phyloP scores from a whole-genome alignment of 2,113 vertebrate genomes.

The Lamprologus tigripictilis region DNA sequence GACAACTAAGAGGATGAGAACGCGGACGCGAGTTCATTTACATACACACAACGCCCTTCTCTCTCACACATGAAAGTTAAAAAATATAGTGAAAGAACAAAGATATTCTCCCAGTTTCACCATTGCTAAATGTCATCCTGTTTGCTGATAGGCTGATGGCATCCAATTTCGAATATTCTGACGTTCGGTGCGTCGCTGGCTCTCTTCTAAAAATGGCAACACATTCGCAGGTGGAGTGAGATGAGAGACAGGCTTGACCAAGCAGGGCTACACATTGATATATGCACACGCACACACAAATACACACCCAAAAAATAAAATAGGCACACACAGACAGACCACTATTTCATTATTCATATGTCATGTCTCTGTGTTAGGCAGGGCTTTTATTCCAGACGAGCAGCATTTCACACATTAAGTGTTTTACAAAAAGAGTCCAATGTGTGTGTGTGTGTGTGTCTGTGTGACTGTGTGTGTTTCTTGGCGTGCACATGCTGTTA shows the following conservation, averaged over 20 bases:
- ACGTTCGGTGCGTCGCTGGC: neutral
- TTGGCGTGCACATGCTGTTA: neutral
- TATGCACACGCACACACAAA: neutral
- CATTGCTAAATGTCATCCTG: neutral
- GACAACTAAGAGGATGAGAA: slow-evolving; percentile 8
- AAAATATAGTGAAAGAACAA: neutral
- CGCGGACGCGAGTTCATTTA: neutral
- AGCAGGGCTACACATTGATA: neutral
- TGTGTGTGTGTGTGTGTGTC: neutral
- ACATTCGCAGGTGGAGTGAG: neutral
- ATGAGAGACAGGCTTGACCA: neutral
- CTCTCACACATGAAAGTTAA: neutral
- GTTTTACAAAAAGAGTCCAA: slow-evolving; percentile 35
- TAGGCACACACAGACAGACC: slow-evolving; percentile 23
- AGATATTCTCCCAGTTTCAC: neutral
- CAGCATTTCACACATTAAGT: slow-evolving; percentile 59
- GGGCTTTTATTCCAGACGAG: slow-evolving; percentile 62
- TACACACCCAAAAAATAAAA: slow-evolving; percentile 6
- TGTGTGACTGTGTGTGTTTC: neutral
- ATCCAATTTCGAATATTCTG: neutral
- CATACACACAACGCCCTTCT: neutral
- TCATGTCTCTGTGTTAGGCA: slow-evolving; percentile 41
- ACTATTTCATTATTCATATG: slow-evolving; percentile 52
- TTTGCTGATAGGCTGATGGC: neutral
- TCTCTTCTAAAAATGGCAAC: neutral